These are phyloP conservation scores for Gerris lacustris DNA, from an alignment of 2,888 invertebrate species.

Conservation along the genomic window DNA sequence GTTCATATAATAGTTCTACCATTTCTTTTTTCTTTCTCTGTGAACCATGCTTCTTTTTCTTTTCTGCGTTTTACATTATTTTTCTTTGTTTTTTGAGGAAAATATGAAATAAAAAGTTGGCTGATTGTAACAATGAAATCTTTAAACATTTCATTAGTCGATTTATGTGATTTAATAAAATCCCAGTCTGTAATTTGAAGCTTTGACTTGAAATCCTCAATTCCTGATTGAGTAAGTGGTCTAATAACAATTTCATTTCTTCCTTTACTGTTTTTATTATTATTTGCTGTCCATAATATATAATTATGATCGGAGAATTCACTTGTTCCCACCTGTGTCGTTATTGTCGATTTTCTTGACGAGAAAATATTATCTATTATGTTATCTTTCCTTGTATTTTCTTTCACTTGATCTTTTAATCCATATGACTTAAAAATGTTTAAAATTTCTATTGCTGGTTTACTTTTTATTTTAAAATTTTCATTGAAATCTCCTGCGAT, in stretches of 20 bases:
- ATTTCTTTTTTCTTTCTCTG: neutral
- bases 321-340: neutral
- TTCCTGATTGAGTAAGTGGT: neutral
- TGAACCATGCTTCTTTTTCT: neutral
- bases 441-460: neutral
- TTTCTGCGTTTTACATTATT: neutral
- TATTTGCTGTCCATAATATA: neutral
- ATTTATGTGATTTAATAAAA: neutral
- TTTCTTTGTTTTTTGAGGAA: neutral
- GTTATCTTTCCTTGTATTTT: neutral
- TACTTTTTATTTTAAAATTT: neutral
- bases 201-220: neutral
- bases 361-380: neutral
- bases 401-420: neutral
- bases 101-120: neutral
- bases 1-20: conserved; percentile 1
- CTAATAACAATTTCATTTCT: neutral
- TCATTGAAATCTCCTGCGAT: neutral
- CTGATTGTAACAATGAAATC: neutral
- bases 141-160: neutral
- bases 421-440: neutral
- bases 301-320: conserved; percentile 1
- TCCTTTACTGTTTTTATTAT: neutral
- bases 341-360: neutral
- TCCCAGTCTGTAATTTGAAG: neutral